phyloP scores from a whole-genome alignment of 2,888 invertebrate species.

The Polyommatus icarus region DNA sequence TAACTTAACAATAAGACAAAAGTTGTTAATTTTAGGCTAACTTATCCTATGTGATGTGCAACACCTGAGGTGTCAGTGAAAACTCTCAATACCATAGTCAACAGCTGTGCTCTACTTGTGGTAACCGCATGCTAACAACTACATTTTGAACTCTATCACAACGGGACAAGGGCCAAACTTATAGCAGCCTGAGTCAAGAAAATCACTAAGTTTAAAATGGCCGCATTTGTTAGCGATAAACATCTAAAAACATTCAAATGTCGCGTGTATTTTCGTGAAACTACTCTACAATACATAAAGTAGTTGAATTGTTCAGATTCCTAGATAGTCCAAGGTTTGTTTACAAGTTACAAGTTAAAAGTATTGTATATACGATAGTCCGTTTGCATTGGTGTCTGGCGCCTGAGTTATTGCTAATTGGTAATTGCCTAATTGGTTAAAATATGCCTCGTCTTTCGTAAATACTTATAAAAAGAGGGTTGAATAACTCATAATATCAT shows the following conservation, averaged over 20 bases:
- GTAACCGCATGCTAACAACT: conserved; percentile 38
- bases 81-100: conserved; percentile 38
- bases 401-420: no score
- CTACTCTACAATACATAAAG: conserved; percentile 22
- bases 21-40: background rate
- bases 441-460: no score
- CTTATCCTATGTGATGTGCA: background rate
- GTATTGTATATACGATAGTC: background rate
- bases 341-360: background rate
- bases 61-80: conserved; percentile 8
- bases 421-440: no score
- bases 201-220: conserved; percentile 46
- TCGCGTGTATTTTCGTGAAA: background rate
- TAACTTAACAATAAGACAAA: background rate
- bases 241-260: conserved; percentile 12
- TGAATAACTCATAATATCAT: no score
- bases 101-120: conserved; percentile 75
- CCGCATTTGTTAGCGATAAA: conserved; percentile 33
- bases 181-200: conserved; percentile 63
- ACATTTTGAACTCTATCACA: conserved; percentile 40
- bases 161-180: conserved; percentile 38
- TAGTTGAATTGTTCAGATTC: background rate
- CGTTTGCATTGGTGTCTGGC: no score
- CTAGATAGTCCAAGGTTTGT: background rate
- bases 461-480: no score